Evolutionary conservation across 2,797 vertebrate species (phyloP).

Genomic region (Otolemur crassicaudatus): DNA sequence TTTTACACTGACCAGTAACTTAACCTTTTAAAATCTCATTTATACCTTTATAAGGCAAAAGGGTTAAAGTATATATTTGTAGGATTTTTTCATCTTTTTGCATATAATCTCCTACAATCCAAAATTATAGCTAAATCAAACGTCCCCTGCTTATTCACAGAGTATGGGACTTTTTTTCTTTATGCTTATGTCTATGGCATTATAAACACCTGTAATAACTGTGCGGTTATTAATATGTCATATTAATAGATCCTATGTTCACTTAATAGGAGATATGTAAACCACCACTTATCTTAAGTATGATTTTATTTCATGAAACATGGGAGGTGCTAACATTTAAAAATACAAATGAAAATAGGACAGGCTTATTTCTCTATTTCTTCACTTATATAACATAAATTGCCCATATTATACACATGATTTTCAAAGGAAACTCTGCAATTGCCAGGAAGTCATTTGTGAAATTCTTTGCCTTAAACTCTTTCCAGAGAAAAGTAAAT

Average conservation of each 20-base stretch:
- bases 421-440: neutral
- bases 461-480: neutral
- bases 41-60: neutral
- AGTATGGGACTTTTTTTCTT: neutral
- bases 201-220: neutral
- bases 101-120: neutral
- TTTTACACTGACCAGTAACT: neutral
- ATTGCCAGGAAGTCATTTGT: neutral
- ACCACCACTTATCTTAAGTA: neutral
- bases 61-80: neutral
- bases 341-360: neutral
- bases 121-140: neutral
- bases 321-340: neutral
- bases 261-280: neutral
- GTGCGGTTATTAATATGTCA: neutral
- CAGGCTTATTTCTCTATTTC: neutral
- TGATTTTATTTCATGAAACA: slow-evolving; percentile 27
- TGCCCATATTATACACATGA: neutral
- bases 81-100: neutral
- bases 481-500: neutral
- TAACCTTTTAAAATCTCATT: neutral
- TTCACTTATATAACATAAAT: neutral
- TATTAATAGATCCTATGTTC: neutral
- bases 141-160: neutral
- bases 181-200: neutral